Percentiles rank a stretch among this genome's conserved stretches.
phyloP scores from a whole-genome alignment of 2,113 vertebrate species.

The Sceloporus undulatus region DNA sequence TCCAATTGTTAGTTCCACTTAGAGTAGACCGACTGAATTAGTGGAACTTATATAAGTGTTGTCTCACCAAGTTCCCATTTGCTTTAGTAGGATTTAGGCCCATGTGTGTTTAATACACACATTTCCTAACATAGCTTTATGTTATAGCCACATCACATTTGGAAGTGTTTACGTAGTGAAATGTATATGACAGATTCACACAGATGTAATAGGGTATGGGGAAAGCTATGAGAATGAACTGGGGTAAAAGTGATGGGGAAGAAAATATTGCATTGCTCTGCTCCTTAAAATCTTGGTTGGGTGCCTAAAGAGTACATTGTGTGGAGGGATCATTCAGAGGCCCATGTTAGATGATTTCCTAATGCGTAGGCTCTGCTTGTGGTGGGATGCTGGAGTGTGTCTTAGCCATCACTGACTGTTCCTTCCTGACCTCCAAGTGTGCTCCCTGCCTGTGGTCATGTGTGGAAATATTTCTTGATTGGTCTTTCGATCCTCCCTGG shows the following conservation, averaged over 20 bases:
- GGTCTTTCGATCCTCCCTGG: background rate
- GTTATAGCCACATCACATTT: background rate
- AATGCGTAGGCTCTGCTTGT: background rate
- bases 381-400: background rate
- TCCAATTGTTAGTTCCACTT: too few relatives aligned
- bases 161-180: background rate
- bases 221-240: background rate
- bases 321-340: background rate
- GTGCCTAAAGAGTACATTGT: background rate
- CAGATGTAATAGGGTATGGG: background rate
- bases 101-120: background rate
- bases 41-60: background rate
- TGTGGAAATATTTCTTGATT: background rate
- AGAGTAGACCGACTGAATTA: too few relatives aligned
- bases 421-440: background rate
- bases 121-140: background rate
- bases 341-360: background rate
- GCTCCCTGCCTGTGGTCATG: background rate
- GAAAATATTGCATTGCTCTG: background rate
- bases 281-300: background rate
- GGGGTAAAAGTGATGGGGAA: background rate
- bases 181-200: background rate
- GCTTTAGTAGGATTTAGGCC: too few relatives aligned
- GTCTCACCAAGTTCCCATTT: background rate
- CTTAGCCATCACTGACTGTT: rapidly evolving